phyloP scores from a whole-genome alignment of 2,113 vertebrate species.

The Hyperopisus bebe region DNA sequence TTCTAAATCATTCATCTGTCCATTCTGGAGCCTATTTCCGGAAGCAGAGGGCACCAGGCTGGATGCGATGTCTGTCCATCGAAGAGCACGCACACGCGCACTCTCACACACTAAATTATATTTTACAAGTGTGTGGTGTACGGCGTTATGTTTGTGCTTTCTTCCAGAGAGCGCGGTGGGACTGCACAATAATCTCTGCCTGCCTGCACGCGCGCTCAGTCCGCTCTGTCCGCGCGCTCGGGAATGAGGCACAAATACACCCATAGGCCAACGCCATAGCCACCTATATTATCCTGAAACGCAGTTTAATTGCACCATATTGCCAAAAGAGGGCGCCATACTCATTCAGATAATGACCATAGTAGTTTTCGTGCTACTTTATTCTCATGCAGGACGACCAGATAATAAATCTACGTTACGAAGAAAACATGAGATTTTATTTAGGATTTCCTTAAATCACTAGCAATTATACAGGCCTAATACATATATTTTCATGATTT shows the following conservation, averaged over 20 bases:
- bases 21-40: background rate
- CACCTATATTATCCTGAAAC: background rate
- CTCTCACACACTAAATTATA: background rate
- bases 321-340: background rate
- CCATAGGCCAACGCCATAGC: background rate
- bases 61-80: background rate
- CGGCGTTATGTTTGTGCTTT: background rate
- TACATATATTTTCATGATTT: background rate
- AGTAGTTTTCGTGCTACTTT: background rate
- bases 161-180: background rate
- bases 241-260: background rate
- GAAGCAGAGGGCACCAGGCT: background rate
- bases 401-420: background rate
- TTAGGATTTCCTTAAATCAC: background rate
- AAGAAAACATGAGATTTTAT: background rate
- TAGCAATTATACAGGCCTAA: background rate
- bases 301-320: background rate
- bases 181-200: background rate
- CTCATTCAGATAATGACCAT: background rate
- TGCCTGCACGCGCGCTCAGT: background rate
- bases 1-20: background rate
- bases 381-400: background rate
- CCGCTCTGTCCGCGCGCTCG: background rate
- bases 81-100: background rate
- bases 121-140: background rate